A percentile compares a stretch with the other conserved stretches of the same genome.
These are phyloP conservation scores for Cossypha niveicapilla DNA, from an alignment of 2,797 vertebrate genomes.

Conservation along the genomic window DNA sequence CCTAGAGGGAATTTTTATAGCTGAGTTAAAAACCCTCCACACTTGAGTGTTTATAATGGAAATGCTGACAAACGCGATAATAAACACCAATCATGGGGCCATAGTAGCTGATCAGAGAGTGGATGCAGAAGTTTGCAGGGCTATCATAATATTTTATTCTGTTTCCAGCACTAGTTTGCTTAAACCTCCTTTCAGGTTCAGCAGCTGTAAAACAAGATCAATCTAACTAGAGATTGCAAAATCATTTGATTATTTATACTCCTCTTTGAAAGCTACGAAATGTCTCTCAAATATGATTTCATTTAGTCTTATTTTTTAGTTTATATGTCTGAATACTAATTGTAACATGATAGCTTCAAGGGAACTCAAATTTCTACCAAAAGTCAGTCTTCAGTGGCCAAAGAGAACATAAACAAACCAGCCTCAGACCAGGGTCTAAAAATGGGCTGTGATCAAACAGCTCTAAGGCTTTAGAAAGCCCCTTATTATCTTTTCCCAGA, in stretches of 20 bases:
- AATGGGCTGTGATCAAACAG: constrained; percentile 54
- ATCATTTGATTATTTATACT: constrained; percentile 70
- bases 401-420: constrained; percentile 66
- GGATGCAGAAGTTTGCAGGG: not conserved
- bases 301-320: constrained; percentile 64
- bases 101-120: constrained; percentile 41
- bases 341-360: constrained; percentile 64
- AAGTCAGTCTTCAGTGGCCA: constrained; percentile 54
- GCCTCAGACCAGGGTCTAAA: constrained; percentile 48
- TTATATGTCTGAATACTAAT: constrained; percentile 72
- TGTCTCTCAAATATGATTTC: constrained; percentile 69
- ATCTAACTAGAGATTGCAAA: constrained; percentile 39
- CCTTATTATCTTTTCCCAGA: constrained; percentile 54
- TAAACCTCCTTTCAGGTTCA: constrained; percentile 52
- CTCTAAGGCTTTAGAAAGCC: constrained; percentile 38
- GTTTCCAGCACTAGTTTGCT: constrained; percentile 48
- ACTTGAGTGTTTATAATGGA: constrained; percentile 51
- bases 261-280: constrained; percentile 63
- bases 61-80: constrained; percentile 57
- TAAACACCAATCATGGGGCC: constrained; percentile 43
- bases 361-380: constrained; percentile 58
- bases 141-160: constrained; percentile 54
- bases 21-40: constrained; percentile 41
- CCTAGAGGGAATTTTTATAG: constrained; percentile 44
- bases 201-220: constrained; percentile 43